Evolutionary conservation across 2,797 vertebrate species (phyloP), one percentile per base, ranked within the genome.

Genomic region (Myoxocephalus aenaeus): DNA sequence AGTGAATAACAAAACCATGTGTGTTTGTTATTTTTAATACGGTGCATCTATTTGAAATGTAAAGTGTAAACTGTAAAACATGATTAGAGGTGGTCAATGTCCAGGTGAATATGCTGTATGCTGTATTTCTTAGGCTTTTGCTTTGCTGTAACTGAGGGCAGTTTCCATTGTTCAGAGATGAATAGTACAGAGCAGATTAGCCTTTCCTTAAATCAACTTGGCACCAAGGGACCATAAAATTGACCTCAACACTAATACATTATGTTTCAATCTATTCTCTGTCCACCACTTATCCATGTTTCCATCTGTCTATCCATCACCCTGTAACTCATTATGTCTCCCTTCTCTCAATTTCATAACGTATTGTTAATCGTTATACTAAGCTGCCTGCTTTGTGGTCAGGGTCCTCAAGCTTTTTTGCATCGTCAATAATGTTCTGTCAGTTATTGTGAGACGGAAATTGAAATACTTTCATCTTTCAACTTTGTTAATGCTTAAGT

Each of bases 301-400:
- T 78, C 48, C 66, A 51, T 81, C 61, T 32, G 54, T 75, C 65
- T 17, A 40, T 70, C 64, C 46, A 51, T 67, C 34, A 0, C 51
- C 38, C 62, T 46, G 59, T 72, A 71, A 71, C 67, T 80, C 81
- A 83, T 72, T 61, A 40, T 66, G 36, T 70, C 61, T 65, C 74
- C 68, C 50, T 61, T 77, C 22, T 72, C 46, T 84, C 50, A 57
- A 42, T 82, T 70, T 87, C 40, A 82, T 77, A 66, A 74, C 75
- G 66, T 54, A 58, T 85, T 82, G 67, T 84, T 83, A 69, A 81
- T 70, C 70, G 75, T 77, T 87, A 75, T 85, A 74, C 83, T 77
- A 74, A 90, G 85, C 87, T 57, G 67, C 88, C 91, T 93, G 89
- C 87, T 93, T 93, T 92, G 87, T 92, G 90, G 86, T 89, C 89